phyloP scores from a whole-genome alignment of 2,797 vertebrate genomes.

The Decapterus maruadsi region DNA sequence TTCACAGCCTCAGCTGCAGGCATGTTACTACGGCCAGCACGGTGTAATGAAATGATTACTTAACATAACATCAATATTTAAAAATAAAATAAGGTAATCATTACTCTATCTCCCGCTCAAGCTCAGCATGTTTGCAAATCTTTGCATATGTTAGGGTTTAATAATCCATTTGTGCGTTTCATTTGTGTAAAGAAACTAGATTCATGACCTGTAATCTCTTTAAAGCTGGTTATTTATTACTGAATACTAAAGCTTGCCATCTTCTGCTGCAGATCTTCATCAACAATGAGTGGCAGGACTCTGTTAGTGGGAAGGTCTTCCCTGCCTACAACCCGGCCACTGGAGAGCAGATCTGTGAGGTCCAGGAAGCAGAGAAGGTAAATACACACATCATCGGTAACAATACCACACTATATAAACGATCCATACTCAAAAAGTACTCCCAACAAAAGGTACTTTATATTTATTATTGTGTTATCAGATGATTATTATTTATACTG shows the following conservation, averaged over 20 bases:
- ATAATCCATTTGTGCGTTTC: conserved; percentile 1
- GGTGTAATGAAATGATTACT: conserved; percentile 41
- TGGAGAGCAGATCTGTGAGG: conserved; percentile 96
- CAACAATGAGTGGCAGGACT: conserved; percentile 99
- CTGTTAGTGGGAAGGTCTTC: conserved; percentile 93
- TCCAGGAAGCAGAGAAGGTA: conserved; percentile 98
- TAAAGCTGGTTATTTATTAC: not conserved
- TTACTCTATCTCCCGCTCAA: not conserved
- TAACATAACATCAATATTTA: conserved; percentile 43
- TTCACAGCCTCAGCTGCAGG: conserved; percentile 34
- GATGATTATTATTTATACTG: not conserved
- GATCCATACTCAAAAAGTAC: not conserved
- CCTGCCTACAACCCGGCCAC: conserved; percentile 94
- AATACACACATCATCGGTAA: conserved; percentile 17
- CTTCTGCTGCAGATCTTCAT: conserved; percentile 92
- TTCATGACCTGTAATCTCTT: not conserved
- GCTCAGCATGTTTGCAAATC: conserved; percentile 5
- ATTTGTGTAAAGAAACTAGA: not conserved
- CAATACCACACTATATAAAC: not conserved
- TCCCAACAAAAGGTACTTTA: too few species aligned
- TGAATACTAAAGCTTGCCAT: conserved; percentile 1
- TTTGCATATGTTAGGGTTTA: not conserved
- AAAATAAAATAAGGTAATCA: conserved; percentile 5
- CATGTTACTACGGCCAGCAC: conserved; percentile 30
- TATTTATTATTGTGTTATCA: too few species aligned